These are phyloP conservation scores for Manis crassicaudata DNA, from an alignment of 2,797 vertebrate genomes.

Conservation along the genomic window DNA sequence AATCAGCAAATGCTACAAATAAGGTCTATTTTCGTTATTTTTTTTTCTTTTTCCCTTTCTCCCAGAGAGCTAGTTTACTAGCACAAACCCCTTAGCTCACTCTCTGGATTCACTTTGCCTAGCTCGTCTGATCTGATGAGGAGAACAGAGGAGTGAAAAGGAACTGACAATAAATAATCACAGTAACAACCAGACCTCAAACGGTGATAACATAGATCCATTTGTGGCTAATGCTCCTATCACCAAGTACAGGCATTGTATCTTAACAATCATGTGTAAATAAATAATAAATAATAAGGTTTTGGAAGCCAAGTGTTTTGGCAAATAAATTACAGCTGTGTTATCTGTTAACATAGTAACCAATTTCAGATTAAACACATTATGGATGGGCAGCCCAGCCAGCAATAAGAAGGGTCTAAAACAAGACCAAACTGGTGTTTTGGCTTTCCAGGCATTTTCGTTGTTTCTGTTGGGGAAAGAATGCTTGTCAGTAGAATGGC, in stretches of 20 bases:
- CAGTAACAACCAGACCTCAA: neutral
- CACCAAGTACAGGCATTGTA: neutral
- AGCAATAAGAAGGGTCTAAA: constrained; percentile 31
- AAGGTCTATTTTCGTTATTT: neutral
- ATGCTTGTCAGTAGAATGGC: constrained; percentile 22
- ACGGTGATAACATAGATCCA: neutral
- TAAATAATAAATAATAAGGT: constrained; percentile 70
- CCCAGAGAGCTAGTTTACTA: neutral
- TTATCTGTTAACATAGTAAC: constrained; percentile 77
- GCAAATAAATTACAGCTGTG: constrained; percentile 64
- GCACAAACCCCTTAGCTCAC: neutral
- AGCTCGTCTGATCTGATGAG: neutral
- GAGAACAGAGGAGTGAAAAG: constrained; percentile 38
- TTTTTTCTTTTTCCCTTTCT: neutral
- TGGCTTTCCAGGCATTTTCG: constrained; percentile 45
- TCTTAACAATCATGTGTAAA: constrained; percentile 55
- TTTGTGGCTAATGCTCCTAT: constrained; percentile 33
- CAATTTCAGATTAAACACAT: constrained; percentile 68
- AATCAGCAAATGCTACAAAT: constrained; percentile 1
- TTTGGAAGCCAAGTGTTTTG: constrained; percentile 67
- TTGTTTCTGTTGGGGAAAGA: constrained; percentile 56
- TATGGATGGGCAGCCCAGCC: constrained; percentile 44
- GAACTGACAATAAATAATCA: constrained; percentile 44
- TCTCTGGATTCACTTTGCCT: neutral
- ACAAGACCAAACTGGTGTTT: neutral